Conservation (phyloP, 2,113 vertebrate genomes). For the Macroglossus sobrinus region DNA sequence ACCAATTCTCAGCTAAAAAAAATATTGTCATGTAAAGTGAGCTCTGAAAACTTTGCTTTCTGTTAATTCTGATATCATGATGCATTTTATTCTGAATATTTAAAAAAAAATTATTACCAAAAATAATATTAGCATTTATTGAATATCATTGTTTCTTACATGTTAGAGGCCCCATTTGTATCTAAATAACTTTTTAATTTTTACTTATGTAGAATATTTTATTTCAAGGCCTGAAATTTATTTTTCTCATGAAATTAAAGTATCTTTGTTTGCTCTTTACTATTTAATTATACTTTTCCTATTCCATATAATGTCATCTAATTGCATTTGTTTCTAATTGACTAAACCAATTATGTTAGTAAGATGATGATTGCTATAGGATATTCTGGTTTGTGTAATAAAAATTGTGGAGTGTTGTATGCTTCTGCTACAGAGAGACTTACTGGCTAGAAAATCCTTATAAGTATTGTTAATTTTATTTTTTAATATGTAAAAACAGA, state of each 20-base stretch:
- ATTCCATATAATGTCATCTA: neutral
- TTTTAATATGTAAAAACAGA: neutral
- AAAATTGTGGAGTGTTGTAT: neutral
- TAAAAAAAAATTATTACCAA: neutral
- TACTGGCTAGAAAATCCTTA: neutral
- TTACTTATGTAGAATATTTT: slow-evolving; percentile 2
- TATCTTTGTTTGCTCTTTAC: neutral
- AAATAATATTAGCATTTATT: slow-evolving; percentile 13
- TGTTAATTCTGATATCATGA: neutral
- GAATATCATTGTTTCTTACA: neutral
- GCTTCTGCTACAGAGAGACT: neutral
- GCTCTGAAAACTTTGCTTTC: neutral
- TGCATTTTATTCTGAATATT: slow-evolving; percentile 25
- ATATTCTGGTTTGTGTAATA: slow-evolving; percentile 14
- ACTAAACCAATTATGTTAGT: neutral
- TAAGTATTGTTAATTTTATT: neutral
- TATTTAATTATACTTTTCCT: neutral
- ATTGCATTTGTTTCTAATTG: slow-evolving; percentile 3
- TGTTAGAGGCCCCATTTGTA: neutral
- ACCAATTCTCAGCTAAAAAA: neutral
- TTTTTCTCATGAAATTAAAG: slow-evolving; percentile 19
- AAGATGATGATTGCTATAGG: neutral
- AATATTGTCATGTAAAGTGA: neutral
- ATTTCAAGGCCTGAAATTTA: slow-evolving; percentile 7
- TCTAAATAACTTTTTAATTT: slow-evolving; percentile 27